Evolutionary conservation across 2,888 invertebrate genomes (phyloP).

Genomic region (Apamea anceps): DNA sequence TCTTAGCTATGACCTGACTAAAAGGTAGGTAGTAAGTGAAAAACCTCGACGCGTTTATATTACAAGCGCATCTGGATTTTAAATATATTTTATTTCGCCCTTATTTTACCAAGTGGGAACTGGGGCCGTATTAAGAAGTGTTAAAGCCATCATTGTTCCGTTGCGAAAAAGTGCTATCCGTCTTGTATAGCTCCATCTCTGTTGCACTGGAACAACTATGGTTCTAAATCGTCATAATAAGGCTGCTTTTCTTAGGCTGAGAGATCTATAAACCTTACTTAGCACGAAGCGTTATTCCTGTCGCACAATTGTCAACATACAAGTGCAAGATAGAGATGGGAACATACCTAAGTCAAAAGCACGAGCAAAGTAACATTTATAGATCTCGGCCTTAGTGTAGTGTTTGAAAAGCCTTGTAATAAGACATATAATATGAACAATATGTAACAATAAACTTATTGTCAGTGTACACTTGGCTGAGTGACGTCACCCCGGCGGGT

Average conservation of each 20-base stretch:
- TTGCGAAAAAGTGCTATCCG: background rate
- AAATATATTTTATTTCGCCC: background rate
- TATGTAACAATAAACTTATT: constrained; percentile 12
- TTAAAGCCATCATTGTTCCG: background rate
- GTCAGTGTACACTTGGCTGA: constrained; percentile 30
- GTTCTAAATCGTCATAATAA: background rate
- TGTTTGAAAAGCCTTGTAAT: background rate
- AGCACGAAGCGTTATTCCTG: background rate
- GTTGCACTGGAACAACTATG: background rate
- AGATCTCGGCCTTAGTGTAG: background rate
- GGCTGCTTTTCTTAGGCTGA: background rate
- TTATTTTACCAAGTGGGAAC: background rate
- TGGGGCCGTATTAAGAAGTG: background rate
- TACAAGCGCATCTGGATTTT: too few relatives aligned
- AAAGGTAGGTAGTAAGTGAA: too few relatives aligned
- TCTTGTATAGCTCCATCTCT: background rate
- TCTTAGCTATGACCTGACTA: too few relatives aligned
- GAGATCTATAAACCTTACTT: background rate
- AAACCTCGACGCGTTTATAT: too few relatives aligned
- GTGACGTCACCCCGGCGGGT: constrained; percentile 13
- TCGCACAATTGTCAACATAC: background rate
- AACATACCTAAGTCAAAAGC: background rate
- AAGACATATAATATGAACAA: constrained; percentile 43
- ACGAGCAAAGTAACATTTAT: background rate
- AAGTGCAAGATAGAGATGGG: background rate